Conservation (phyloP, 1,140 invertebrate species). For the Holcopasites calliopsidis region DNA sequence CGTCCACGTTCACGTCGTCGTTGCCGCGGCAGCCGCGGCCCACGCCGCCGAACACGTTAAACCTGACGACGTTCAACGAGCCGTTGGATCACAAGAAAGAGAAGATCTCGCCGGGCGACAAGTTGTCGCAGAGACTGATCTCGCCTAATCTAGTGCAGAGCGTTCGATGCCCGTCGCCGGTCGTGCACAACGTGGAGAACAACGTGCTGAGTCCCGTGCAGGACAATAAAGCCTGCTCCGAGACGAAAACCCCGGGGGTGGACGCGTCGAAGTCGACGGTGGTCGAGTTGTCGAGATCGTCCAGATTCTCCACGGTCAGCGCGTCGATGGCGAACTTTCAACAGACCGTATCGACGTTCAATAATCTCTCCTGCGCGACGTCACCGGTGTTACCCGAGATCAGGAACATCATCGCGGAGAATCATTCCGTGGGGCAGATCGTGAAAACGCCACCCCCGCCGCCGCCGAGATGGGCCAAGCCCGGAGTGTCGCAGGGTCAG, state of each 20-base stretch:
- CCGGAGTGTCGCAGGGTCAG: constrained; percentile 74
- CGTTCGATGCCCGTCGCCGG: constrained; percentile 73
- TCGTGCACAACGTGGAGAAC: constrained; percentile 79
- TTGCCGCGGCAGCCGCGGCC: constrained; percentile 84
- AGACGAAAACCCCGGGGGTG: constrained; percentile 50
- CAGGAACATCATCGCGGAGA: constrained; percentile 62
- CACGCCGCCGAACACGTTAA: constrained; percentile 90
- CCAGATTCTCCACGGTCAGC: constrained; percentile 61
- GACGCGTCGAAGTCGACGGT: constrained; percentile 56
- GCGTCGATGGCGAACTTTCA: constrained; percentile 68
- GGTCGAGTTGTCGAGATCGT: constrained; percentile 64
- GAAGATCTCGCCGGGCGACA: constrained; percentile 72
- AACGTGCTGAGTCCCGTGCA: constrained; percentile 80
- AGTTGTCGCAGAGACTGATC: constrained; percentile 73
- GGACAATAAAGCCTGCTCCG: constrained; percentile 64
- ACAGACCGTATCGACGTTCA: constrained; percentile 71
- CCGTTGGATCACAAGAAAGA: constrained; percentile 71
- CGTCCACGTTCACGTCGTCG: constrained; percentile 72
- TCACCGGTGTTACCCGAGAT: constrained; percentile 66
- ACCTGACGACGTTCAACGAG: constrained; percentile 82
- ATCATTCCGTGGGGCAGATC: constrained; percentile 59
- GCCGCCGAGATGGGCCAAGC: constrained; percentile 82
- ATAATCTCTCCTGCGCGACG: constrained; percentile 64
- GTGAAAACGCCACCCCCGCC: constrained; percentile 84
- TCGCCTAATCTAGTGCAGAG: constrained; percentile 78